phyloP scores from a whole-genome alignment of 2,113 vertebrate species.

The Pardalotus punctatus region DNA sequence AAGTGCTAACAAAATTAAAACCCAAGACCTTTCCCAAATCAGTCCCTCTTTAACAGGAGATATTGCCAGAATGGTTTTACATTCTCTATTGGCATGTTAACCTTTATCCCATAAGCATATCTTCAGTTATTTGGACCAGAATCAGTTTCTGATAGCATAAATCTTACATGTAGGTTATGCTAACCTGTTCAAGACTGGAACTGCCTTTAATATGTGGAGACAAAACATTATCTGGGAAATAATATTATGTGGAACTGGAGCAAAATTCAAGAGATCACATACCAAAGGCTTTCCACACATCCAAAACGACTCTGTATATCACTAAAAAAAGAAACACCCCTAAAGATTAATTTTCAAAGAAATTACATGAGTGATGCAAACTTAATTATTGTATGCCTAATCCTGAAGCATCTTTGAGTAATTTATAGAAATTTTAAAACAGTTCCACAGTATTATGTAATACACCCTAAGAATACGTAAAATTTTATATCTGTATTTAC shows the following conservation, averaged over 20 bases:
- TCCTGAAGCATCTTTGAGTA: background rate
- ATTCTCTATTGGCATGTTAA: background rate
- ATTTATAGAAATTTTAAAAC: background rate
- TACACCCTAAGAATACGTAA: background rate
- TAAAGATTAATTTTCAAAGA: background rate
- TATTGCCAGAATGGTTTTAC: background rate
- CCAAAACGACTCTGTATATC: background rate
- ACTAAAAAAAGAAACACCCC: rapidly evolving
- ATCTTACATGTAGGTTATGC: background rate
- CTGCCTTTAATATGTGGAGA: background rate
- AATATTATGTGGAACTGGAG: background rate
- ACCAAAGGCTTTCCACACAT: background rate
- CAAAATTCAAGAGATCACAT: background rate
- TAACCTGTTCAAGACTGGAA: background rate
- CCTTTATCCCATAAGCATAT: background rate
- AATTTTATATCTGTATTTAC: rapidly evolving
- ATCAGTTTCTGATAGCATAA: background rate
- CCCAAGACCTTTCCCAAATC: background rate
- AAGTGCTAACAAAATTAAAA: background rate
- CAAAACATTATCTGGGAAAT: background rate
- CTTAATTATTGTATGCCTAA: background rate
- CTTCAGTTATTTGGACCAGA: background rate
- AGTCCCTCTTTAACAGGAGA: background rate
- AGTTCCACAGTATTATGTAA: background rate
- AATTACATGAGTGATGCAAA: background rate